A percentile compares a stretch with the other conserved stretches of the same genome.
Conservation (phyloP, 2,888 invertebrate genomes). For the Microctonus aethiopoides region DNA sequence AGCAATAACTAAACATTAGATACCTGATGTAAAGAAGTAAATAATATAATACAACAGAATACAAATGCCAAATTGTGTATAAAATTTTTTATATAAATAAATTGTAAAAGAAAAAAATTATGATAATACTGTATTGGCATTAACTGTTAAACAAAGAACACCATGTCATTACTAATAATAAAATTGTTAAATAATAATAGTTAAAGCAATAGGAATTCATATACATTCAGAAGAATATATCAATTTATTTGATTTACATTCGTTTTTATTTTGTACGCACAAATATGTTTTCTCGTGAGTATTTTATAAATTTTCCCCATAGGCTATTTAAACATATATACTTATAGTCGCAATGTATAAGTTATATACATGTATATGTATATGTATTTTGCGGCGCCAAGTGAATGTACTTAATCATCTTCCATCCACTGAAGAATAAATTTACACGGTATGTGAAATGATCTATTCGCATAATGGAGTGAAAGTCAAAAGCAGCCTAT, state of each 20-base stretch:
- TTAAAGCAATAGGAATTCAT: no score
- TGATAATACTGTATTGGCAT: background rate
- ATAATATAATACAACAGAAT: no score
- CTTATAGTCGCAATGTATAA: no score
- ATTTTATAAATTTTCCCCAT: background rate
- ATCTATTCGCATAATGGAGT: slow-evolving; percentile 14
- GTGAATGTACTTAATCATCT: slow-evolving; percentile 33
- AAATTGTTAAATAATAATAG: background rate
- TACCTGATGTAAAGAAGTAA: slow-evolving; percentile 30
- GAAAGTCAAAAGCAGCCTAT: slow-evolving; percentile 13
- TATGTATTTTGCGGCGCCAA: slow-evolving; percentile 6
- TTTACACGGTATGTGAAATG: slow-evolving; percentile 16
- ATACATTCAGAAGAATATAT: no score
- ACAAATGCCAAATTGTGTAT: background rate
- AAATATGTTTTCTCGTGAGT: background rate
- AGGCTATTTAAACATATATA: background rate
- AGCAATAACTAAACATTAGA: slow-evolving; percentile 53
- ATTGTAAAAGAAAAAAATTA: background rate
- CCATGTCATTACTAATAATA: slow-evolving; percentile 44
- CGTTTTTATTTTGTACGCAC: background rate
- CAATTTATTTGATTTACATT: background rate
- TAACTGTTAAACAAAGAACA: background rate
- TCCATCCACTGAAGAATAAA: slow-evolving; percentile 25
- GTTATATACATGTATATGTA: background rate
- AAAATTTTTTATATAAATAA: no score